Percentiles rank a stretch among this genome's conserved stretches.
Conservation (phyloP, 2,888 invertebrate species). For the Nomada ferruginata region DNA sequence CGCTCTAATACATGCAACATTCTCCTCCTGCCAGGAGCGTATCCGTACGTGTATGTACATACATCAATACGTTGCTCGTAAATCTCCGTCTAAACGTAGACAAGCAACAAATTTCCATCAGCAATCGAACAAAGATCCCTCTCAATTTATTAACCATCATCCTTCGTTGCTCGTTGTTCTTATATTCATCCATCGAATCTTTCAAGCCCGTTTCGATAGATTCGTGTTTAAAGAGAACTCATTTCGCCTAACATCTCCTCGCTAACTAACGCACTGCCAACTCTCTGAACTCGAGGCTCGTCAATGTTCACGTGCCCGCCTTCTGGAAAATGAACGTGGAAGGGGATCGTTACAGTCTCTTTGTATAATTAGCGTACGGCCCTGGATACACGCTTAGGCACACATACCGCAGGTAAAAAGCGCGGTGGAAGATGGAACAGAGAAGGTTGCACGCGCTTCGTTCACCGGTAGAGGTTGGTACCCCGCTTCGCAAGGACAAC, state of each 20-base stretch:
- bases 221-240: not conserved
- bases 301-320: not conserved
- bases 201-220: no score
- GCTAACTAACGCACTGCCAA: not conserved
- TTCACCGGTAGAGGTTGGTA: slow-evolving; percentile 62
- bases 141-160: not conserved
- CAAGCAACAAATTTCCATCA: not conserved
- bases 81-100: not conserved
- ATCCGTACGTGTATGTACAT: not conserved
- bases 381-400: slow-evolving; percentile 51
- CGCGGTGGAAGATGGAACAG: slow-evolving; percentile 51
- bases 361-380: slow-evolving; percentile 51
- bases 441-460: slow-evolving; percentile 63
- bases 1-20: slow-evolving; percentile 44
- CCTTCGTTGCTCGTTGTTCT: no score
- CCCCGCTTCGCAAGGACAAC: slow-evolving; percentile 72
- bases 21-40: slow-evolving; percentile 46
- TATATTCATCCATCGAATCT: no score
- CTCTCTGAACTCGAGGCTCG: not conserved
- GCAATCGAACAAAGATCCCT: not conserved
- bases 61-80: not conserved
- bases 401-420: slow-evolving; percentile 52
- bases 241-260: not conserved
- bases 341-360: slow-evolving; percentile 3
- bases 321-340: not conserved